Percentiles rank a stretch among this genome's conserved stretches.
Evolutionary conservation across 2,888 invertebrate species (phyloP).

Genomic region (Leptinotarsa rubiginosa): DNA sequence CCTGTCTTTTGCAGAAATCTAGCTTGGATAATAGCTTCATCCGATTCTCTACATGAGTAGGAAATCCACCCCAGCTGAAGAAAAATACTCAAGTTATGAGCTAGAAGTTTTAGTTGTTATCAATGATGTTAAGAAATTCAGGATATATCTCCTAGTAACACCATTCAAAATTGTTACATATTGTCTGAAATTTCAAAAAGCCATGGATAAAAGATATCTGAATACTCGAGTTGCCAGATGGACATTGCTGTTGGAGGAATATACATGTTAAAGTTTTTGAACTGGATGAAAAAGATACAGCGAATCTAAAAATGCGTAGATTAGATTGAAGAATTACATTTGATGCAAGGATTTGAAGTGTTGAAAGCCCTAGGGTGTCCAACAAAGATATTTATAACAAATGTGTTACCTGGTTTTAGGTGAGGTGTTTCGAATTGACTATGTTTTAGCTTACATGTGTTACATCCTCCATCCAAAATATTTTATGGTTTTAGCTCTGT

Average conservation of each 20-base stretch:
- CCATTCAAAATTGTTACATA: constrained; percentile 59
- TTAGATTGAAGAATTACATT: neutral
- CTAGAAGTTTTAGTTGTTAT: constrained; percentile 59
- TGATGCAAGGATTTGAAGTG: neutral
- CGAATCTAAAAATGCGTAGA: neutral
- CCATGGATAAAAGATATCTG: constrained; percentile 55
- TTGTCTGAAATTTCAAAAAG: constrained; percentile 56
- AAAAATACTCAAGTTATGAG: constrained; percentile 57
- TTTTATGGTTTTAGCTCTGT: too few relatives aligned
- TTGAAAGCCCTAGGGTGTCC: neutral
- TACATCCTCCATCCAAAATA: too few relatives aligned
- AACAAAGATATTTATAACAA: neutral
- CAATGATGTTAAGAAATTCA: constrained; percentile 57
- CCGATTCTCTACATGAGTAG: constrained; percentile 51
- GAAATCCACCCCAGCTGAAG: constrained; percentile 53
- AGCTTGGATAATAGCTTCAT: constrained; percentile 43
- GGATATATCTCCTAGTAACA: constrained; percentile 54
- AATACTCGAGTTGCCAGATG: constrained; percentile 55
- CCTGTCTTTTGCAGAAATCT: constrained; percentile 42
- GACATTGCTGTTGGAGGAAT: constrained; percentile 55
- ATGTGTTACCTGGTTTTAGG: too few relatives aligned
- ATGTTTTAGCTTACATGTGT: too few relatives aligned
- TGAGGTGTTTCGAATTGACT: too few relatives aligned
- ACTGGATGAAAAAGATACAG: neutral
- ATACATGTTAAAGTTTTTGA: constrained; percentile 34